These are phyloP conservation scores for Sebastiscus albofasciatus DNA, from an alignment of 2,797 vertebrate genomes.

Conservation along the genomic window DNA sequence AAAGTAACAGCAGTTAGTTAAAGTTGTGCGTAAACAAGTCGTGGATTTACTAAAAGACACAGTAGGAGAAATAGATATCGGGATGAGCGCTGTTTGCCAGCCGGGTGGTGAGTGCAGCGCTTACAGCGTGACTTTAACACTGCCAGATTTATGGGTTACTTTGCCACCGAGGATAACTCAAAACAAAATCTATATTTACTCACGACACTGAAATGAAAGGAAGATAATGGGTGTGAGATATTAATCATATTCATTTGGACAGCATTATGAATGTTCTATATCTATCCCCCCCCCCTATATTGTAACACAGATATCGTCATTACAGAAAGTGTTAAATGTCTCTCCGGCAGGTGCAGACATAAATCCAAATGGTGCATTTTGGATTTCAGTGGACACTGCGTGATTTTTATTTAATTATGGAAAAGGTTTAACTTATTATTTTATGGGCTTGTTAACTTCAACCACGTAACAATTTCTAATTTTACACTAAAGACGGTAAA, in stretches of 20 bases:
- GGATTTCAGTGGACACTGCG: neutral
- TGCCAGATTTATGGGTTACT: constrained; percentile 28
- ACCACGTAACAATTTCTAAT: neutral
- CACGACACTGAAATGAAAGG: neutral
- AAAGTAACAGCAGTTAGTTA: constrained; percentile 1
- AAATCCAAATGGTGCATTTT: constrained; percentile 14
- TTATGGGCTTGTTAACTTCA: neutral
- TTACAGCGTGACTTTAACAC: constrained; percentile 11
- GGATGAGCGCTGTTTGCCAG: neutral
- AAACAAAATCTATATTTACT: neutral
- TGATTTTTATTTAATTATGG: neutral
- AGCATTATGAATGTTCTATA: constrained; percentile 4
- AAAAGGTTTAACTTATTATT: neutral
- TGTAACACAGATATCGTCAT: neutral
- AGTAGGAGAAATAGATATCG: neutral
- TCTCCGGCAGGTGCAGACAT: constrained; percentile 4
- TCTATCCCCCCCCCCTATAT: neutral
- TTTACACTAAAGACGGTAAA: neutral
- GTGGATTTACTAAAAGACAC: neutral
- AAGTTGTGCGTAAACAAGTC: neutral
- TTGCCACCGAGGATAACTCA: neutral
- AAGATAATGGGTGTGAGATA: neutral
- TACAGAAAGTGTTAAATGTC: neutral
- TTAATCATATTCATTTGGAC: neutral
- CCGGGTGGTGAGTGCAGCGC: neutral